Percentiles rank a stretch among this genome's conserved stretches.
These are phyloP conservation scores for Arremon aurantiirostris DNA, from an alignment of 2,797 vertebrate genomes.

Conservation along the genomic window DNA sequence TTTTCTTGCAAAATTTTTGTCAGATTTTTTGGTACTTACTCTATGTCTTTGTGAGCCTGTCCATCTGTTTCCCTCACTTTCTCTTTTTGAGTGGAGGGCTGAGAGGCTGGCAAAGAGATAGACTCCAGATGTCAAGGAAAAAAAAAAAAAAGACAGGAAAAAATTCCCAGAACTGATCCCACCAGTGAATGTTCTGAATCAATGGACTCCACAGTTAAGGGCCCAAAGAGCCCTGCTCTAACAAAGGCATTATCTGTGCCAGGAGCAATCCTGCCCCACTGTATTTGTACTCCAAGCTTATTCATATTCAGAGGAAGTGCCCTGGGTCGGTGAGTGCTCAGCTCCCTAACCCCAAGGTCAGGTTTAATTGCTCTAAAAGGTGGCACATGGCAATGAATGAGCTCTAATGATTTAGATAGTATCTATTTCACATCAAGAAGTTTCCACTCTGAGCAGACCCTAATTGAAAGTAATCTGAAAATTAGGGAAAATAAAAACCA, in stretches of 20 bases:
- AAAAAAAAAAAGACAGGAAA: background rate
- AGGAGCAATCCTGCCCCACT: slow-evolving; percentile 64
- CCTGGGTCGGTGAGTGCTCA: slow-evolving; percentile 85
- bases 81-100: background rate
- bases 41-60: background rate
- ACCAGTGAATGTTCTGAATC: slow-evolving; percentile 62
- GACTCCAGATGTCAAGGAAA: slow-evolving; percentile 76
- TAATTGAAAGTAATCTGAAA: slow-evolving; percentile 90
- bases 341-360: slow-evolving; percentile 85
- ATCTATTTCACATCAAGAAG: slow-evolving; percentile 93
- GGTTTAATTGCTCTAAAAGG: slow-evolving; percentile 87
- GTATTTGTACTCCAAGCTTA: slow-evolving; percentile 76
- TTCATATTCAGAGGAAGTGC: slow-evolving; percentile 90
- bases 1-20: background rate
- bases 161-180: slow-evolving; percentile 35
- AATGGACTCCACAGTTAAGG: slow-evolving; percentile 61
- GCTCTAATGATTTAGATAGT: slow-evolving; percentile 96
- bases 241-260: slow-evolving; percentile 88
- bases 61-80: slow-evolving; percentile 28
- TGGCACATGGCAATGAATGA: slow-evolving; percentile 88
- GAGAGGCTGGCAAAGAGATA: slow-evolving; percentile 59
- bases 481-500: slow-evolving; percentile 86
- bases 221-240: slow-evolving; percentile 60
- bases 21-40: background rate
- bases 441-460: slow-evolving; percentile 76